A percentile compares a stretch with the other conserved stretches of the same genome.
Evolutionary conservation across 1,140 invertebrate genomes (phyloP).

Genomic region (Caenorhabditis tropicalis): DNA sequence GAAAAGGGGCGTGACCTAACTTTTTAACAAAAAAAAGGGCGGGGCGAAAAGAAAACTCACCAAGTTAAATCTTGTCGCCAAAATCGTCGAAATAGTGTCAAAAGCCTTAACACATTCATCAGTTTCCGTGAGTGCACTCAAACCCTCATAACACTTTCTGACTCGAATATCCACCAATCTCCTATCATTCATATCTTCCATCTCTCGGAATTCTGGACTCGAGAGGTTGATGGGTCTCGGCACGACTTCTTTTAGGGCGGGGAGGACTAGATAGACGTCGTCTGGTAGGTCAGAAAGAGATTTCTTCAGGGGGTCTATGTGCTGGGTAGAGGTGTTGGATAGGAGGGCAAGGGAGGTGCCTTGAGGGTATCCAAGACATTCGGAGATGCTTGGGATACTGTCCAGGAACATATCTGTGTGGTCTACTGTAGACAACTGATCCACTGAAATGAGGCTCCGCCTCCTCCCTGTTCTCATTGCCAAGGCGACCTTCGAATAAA

Average conservation of each 20-base stretch:
- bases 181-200: neutral
- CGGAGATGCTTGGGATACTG: neutral
- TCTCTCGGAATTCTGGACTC: neutral
- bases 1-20: too few relatives aligned
- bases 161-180: neutral
- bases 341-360: neutral
- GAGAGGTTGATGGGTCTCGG: neutral
- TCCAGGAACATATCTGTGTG: neutral
- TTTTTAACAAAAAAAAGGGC: too few relatives aligned
- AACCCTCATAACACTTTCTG: conserved; percentile 1
- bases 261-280: neutral
- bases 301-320: neutral
- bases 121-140: neutral
- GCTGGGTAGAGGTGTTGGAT: neutral
- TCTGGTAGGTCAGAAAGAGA: neutral
- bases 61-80: neutral
- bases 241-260: neutral
- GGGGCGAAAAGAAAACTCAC: neutral
- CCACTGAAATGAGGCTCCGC: neutral
- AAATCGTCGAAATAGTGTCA: neutral
- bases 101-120: neutral
- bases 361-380: conserved; percentile 3
- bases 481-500: neutral
- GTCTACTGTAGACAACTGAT: conserved; percentile 1
- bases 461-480: neutral